A percentile compares a stretch with the other conserved stretches of the same genome.
phyloP scores from a whole-genome alignment of 1,140 invertebrate species.

The Cherax destructor region DNA sequence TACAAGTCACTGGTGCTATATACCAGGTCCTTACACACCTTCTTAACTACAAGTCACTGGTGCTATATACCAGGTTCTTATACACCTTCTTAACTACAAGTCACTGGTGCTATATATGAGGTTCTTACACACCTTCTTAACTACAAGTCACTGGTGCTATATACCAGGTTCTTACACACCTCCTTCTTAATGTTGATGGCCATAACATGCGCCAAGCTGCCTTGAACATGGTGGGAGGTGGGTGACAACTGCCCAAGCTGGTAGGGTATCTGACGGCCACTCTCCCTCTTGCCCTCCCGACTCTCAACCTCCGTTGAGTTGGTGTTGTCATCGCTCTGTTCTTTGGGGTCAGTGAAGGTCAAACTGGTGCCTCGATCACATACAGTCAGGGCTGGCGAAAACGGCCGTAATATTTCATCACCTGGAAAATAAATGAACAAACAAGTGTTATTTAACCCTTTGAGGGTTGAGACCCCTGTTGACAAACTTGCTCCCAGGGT shows the following conservation, averaged over 20 bases:
- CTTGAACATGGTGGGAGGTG: neutral
- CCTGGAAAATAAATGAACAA: neutral
- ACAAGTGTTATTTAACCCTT: too few species aligned
- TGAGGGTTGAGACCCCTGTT: too few species aligned
- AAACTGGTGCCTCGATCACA: neutral
- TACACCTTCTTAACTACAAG: too few species aligned
- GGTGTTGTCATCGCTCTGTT: neutral
- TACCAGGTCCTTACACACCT: too few species aligned
- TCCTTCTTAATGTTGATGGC: slow-evolving; percentile 8
- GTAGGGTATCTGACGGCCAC: neutral
- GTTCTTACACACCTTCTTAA: too few species aligned
- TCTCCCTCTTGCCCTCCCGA: neutral
- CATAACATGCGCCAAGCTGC: neutral
- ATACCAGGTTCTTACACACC: neutral
- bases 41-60: too few species aligned
- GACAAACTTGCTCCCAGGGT: too few species aligned
- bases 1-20: too few species aligned
- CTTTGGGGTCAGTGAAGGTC: neutral
- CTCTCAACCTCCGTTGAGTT: neutral
- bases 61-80: too few species aligned
- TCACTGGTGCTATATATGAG: too few species aligned
- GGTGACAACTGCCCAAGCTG: neutral
- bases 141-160: too few species aligned
- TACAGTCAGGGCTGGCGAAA: neutral
- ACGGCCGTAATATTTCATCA: neutral